Evolutionary conservation across 2,797 vertebrate species (phyloP).

Genomic region (Diplodus puntazzo): DNA sequence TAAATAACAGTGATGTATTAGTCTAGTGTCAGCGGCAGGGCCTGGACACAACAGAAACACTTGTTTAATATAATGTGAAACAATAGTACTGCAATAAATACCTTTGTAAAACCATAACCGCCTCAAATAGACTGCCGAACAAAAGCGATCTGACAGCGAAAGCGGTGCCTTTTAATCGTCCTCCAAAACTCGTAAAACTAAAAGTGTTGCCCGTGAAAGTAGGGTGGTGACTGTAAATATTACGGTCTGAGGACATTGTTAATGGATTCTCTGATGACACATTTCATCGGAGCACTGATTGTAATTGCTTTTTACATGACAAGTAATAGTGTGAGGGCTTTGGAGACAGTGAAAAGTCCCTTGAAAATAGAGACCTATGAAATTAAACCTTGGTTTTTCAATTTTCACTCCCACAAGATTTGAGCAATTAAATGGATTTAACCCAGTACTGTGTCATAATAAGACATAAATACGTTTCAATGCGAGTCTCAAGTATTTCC

Average conservation of each 20-base stretch:
- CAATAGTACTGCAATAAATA: slow-evolving; percentile 29
- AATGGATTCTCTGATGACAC: slow-evolving; percentile 81
- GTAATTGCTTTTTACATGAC: slow-evolving; percentile 86
- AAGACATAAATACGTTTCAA: slow-evolving; percentile 81
- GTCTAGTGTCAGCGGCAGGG: slow-evolving; percentile 11
- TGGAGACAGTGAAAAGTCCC: slow-evolving; percentile 81
- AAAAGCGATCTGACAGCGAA: slow-evolving; percentile 42
- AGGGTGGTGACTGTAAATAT: slow-evolving; percentile 81
- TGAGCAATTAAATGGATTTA: slow-evolving; percentile 82
- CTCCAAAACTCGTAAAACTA: slow-evolving; percentile 74
- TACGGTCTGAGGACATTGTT: slow-evolving; percentile 80
- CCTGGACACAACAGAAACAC: slow-evolving; percentile 20
- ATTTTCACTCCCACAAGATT: slow-evolving; percentile 86
- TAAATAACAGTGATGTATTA: slow-evolving; percentile 7
- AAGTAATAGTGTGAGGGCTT: slow-evolving; percentile 84
- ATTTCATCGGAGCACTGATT: slow-evolving; percentile 81
- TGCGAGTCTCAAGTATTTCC: slow-evolving; percentile 53
- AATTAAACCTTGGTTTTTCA: slow-evolving; percentile 89
- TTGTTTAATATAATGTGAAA: slow-evolving; percentile 33
- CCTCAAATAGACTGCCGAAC: slow-evolving; percentile 37
- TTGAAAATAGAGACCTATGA: slow-evolving; percentile 84
- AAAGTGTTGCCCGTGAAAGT: slow-evolving; percentile 65
- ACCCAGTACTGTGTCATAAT: slow-evolving; percentile 72
- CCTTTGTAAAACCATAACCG: slow-evolving; percentile 33
- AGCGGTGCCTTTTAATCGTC: slow-evolving; percentile 69